Evolutionary conservation across 2,113 vertebrate species (phyloP).

Genomic region (Sus scrofa): DNA sequence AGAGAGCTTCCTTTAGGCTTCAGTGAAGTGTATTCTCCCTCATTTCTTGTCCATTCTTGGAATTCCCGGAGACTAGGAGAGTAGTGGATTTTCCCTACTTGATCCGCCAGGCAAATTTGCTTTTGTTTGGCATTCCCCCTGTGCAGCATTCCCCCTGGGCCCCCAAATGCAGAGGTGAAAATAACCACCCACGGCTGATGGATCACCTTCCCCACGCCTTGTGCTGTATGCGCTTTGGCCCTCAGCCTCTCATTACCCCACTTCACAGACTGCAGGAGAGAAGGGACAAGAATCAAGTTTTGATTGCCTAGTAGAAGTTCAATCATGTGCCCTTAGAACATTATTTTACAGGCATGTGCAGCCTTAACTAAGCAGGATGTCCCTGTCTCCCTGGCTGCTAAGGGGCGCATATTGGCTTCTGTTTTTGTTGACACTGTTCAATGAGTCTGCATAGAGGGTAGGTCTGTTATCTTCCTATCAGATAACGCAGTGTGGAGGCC

Average conservation of each 20-base stretch:
- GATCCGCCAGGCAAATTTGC: not conserved
- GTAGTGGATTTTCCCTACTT: not conserved
- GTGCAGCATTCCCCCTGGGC: not conserved
- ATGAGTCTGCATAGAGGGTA: not conserved
- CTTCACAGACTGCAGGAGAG: not conserved
- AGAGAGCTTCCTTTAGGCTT: not conserved
- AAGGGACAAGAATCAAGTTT: not conserved
- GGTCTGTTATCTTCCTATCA: not conserved
- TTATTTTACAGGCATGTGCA: not conserved
- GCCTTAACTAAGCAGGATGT: not conserved
- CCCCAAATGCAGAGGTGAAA: not conserved
- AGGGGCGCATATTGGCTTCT: not conserved
- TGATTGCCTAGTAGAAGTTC: not conserved
- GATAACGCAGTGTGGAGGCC: fast-evolving
- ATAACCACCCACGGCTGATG: fast-evolving
- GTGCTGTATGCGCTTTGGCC: not conserved
- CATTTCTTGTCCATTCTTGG: not conserved
- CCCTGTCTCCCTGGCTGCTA: not conserved
- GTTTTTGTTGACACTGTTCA: not conserved
- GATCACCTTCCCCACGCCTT: not conserved
- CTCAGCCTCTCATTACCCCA: not conserved
- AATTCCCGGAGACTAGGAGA: not conserved
- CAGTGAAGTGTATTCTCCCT: not conserved
- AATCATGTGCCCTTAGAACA: fast-evolving
- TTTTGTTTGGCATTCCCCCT: not conserved